A percentile compares a stretch with the other conserved stretches of the same genome.
Conservation (phyloP, 2,888 invertebrate genomes). For the Antheraea assamensis region DNA sequence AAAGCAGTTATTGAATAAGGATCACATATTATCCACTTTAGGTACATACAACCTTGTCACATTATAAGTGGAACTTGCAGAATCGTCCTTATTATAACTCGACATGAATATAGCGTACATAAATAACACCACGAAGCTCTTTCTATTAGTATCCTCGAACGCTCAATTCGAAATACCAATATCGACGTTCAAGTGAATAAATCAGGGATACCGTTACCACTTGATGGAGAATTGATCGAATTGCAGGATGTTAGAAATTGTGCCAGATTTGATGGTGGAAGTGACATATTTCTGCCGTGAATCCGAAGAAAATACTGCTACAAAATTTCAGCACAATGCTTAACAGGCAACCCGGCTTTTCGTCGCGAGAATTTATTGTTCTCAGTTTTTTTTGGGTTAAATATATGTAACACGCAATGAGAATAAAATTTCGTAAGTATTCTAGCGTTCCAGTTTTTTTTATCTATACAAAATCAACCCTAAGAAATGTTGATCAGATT, state of each 20-base stretch:
- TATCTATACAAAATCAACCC: no score
- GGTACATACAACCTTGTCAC: neutral
- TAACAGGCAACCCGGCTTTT: no score
- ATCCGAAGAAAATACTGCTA: neutral
- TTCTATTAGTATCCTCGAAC: no score
- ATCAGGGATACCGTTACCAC: neutral
- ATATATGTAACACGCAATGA: no score
- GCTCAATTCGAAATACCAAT: no score
- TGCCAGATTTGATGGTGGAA: neutral
- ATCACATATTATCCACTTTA: neutral
- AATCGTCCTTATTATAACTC: neutral
- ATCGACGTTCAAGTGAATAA: no score
- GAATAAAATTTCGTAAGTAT: no score
- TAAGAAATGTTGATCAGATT: no score
- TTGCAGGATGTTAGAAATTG: neutral
- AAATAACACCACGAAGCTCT: neutral
- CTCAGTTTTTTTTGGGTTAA: no score
- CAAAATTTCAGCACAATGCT: no score
- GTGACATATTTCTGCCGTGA: neutral
- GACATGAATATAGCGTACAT: neutral
- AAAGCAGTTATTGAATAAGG: neutral
- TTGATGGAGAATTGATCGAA: neutral
- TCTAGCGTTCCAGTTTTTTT: neutral
- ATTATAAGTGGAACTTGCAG: neutral
- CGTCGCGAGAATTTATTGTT: no score